Conservation (phyloP, 2,113 vertebrate species). For the Rhabdomys dilectus region DNA sequence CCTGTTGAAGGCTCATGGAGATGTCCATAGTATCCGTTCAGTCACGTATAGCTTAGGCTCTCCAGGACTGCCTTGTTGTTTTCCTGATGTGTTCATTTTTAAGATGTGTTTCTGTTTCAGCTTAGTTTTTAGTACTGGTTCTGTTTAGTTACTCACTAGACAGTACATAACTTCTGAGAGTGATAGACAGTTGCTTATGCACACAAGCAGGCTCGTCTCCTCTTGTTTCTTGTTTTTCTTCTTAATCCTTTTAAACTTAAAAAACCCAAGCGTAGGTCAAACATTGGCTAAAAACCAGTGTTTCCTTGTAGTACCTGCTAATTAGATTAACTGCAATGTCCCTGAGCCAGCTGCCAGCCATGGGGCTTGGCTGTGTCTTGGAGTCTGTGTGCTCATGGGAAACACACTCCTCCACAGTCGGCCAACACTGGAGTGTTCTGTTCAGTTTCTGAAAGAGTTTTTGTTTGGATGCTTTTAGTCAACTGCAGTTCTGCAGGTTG, state of each 20-base stretch:
- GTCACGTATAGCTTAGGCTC: neutral
- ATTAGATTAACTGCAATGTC: neutral
- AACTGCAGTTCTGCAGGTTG: neutral
- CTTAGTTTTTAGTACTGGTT: conserved; percentile 2
- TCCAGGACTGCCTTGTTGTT: neutral
- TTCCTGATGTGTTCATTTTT: neutral
- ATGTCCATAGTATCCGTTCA: neutral
- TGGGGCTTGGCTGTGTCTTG: neutral
- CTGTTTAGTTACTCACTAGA: neutral
- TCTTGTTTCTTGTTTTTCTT: conserved; percentile 42
- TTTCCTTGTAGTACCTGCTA: neutral
- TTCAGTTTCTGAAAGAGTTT: neutral
- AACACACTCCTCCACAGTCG: neutral
- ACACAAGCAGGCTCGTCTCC: neutral
- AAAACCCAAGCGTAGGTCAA: conserved; percentile 2
- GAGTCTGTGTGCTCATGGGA: neutral
- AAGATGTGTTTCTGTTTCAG: conserved; percentile 44
- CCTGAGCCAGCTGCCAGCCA: too few species aligned
- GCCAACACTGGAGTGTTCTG: neutral
- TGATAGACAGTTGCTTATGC: neutral
- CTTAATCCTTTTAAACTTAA: conserved; percentile 30
- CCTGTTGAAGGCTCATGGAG: neutral
- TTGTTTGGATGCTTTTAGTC: neutral
- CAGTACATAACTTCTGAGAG: neutral
- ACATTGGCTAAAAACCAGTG: conserved; percentile 8